Evolutionary conservation across 2,888 invertebrate genomes (phyloP).

Genomic region (Zonitis immaculata): DNA sequence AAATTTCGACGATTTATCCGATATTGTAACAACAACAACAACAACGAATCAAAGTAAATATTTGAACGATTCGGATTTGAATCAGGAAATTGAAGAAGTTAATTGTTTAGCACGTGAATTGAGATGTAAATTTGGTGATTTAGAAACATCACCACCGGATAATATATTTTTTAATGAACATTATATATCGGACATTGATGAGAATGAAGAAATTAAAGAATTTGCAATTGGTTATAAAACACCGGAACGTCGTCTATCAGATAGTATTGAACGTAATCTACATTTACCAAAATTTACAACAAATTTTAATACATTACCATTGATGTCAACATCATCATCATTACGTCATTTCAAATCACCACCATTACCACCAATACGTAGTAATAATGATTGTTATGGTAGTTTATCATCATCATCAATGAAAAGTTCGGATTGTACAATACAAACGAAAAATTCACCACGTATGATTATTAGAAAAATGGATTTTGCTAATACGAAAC

Average conservation of each 20-base stretch:
- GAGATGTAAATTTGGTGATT: conserved; percentile 32
- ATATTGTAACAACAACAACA: conserved; percentile 14
- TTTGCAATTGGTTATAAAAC: conserved; percentile 38
- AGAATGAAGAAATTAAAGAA: conserved; percentile 45
- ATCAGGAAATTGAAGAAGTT: conserved; percentile 44
- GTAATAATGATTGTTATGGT: conserved; percentile 11
- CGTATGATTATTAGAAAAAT: conserved; percentile 20
- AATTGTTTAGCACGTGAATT: conserved; percentile 37
- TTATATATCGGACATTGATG: conserved; percentile 48
- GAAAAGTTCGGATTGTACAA: conserved; percentile 44
- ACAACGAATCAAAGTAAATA: conserved; percentile 34
- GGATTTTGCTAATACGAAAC: conserved; percentile 34
- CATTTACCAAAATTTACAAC: conserved; percentile 8
- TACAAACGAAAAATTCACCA: conserved; percentile 29
- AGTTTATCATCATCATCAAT: conserved; percentile 40
- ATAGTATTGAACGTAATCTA: conserved; percentile 27
- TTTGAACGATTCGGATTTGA: conserved; percentile 39
- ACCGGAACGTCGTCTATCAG: conserved; percentile 31
- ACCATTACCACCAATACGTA: background rate
- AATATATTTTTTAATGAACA: conserved; percentile 43
- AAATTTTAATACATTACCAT: conserved; percentile 20
- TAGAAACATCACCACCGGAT: conserved; percentile 14
- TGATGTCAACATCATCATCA: conserved; percentile 6
- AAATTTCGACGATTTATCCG: conserved; percentile 32
- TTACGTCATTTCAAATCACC: background rate